Evolutionary conservation across 2,888 invertebrate genomes (phyloP), one percentile per base, ranked within the genome.

Genomic region (Calliphora vomitoria): DNA sequence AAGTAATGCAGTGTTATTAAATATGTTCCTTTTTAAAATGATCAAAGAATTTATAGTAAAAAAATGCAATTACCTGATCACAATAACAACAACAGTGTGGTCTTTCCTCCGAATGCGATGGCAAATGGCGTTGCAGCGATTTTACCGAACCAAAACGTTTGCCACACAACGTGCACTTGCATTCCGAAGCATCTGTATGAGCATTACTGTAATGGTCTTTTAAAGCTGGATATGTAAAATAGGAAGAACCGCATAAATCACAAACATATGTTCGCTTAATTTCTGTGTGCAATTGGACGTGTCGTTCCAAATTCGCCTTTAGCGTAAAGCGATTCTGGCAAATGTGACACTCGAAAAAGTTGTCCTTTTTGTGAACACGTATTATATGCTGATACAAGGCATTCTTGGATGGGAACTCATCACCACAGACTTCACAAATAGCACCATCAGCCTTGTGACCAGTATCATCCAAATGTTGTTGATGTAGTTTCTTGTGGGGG

Each of bases 261-360:
- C 94, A 94, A 44, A 94, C 93, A 89, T 93, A 93, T n/a, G 93
- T 93, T 82, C 93, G 91, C 84, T 93, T 94, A 60, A 93, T 91
- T 91, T 94, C 94, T 20, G 93, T 94, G 80, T 94, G 94, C 87
- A 94, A 89, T 89, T 93, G 92, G 60, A 94, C 93, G 85, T 94
- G 94, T 10, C 94, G 92, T 89, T 94, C 94, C 86, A 94, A 89
- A 82, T 94, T 94, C 53, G 93, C 93, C 89, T 93, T 94, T 41
- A 93, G 90, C 38, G 93, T 92, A 85, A 94, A 94, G 60, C 93
- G 93, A 89, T 94, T 93, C 89, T 93, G 92, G 90, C 94, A 94
- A 90, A 93, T 93, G 92, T 93, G 93, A 91, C 94, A 94, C 90
- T 93, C 93, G 87, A 93, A 93, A 89, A 93, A 93, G 82, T 93